Percentiles rank a stretch among this genome's conserved stretches.
phyloP scores from a whole-genome alignment of 2,113 vertebrate genomes.

The Climacteris rufus region DNA sequence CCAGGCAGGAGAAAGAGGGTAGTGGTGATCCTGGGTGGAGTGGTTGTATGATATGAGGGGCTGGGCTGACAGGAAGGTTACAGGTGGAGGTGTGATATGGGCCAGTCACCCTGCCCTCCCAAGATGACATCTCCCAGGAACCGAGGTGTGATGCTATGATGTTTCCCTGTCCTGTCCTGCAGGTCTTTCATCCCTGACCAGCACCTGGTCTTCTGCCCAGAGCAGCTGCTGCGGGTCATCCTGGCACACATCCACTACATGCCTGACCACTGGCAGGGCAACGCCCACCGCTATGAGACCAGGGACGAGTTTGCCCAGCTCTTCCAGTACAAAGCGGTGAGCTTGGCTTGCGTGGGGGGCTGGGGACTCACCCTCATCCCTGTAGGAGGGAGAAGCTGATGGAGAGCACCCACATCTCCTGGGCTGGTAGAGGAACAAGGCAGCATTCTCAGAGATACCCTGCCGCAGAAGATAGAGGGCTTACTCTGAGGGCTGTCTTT shows the following conservation, averaged over 20 bases:
- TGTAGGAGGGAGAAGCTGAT: neutral
- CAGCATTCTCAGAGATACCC: neutral
- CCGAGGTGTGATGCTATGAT: neutral
- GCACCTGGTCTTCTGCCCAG: conserved; percentile 96
- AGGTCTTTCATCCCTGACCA: conserved; percentile 98
- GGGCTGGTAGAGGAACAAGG: neutral
- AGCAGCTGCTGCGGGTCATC: conserved; percentile 95
- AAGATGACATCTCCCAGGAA: neutral
- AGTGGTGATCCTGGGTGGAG: neutral
- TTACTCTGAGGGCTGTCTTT: neutral
- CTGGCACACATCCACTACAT: conserved; percentile 98
- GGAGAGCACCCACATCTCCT: neutral
- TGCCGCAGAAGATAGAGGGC: neutral
- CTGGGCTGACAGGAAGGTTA: neutral
- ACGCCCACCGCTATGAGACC: conserved; percentile 94
- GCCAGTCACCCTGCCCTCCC: neutral
- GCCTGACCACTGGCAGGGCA: conserved; percentile 99
- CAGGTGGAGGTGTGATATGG: neutral
- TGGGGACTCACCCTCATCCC: neutral
- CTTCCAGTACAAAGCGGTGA: conserved; percentile 99
- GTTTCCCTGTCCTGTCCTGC: neutral
- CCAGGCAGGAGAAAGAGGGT: neutral
- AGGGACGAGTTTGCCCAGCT: conserved; percentile 96
- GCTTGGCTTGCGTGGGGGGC: conserved; percentile 23
- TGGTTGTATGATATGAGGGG: neutral